Base-by-base conservation (phyloP, 1,140 invertebrate species). In the Drosophila sucinea region DNA sequence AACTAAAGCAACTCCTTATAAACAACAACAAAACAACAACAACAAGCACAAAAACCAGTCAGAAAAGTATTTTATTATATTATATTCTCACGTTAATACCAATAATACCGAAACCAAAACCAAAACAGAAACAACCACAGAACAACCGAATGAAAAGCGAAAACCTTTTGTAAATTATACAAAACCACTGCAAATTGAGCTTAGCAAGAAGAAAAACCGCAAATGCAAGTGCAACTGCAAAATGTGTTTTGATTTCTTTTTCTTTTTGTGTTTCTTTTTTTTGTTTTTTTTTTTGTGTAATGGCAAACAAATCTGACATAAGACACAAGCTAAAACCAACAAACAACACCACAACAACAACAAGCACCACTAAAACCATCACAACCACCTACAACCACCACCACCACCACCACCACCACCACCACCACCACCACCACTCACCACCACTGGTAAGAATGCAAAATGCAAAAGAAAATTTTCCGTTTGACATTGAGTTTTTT, bases 391-490 rank as follows among this genome's bases (percentile, higher is more conserved):
- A 63, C 51, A 58, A 70, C 30, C 56, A 70, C 57, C 47, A 74
- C 62, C 35, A 63, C 62, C 63, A 54, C 67, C 79, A 78, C 57
- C 58, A 84, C 76, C 70, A 73, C 74, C 69, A 66, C 67, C 55
- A 57, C 54, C 54, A 55, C 27, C 54, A 54, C 51, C 8, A 3
- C 54, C 54, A 56, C 56, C 56, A 58, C 56, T 35, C 64, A 54
- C 54, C 67, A 71, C 72, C 83, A 87, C 82, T 73, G 83, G 83
- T 87, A 87, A 87, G 83, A 87, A 87, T 89, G 83, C 84, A 87
- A 89, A 79, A 87, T 86, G 65, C 62, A 60, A 61, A 32, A 65
- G 29, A 17, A 63, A 47, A 47, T 67, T 77, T 79, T 86, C 83
- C 38, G 40, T 69, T 78, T 70, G 67, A 67, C 61, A 65, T 66